Evolutionary conservation across 2,888 invertebrate species (phyloP), one percentile per base, ranked within the genome.

Genomic region (Callimorpha dominula): DNA sequence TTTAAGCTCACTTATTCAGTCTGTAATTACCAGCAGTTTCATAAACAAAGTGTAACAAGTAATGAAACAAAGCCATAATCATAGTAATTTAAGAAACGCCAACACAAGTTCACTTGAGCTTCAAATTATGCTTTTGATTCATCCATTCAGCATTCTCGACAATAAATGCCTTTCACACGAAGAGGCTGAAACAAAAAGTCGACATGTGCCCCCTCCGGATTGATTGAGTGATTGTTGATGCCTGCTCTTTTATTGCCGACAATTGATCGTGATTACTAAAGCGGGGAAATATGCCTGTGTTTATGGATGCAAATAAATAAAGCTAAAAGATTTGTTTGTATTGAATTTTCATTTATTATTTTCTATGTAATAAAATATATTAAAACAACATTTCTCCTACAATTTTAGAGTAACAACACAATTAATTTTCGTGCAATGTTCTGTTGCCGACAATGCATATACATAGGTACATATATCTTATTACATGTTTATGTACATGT

Each of bases 191-290:
- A 87, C 87, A 88, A 88, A 86, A 82, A 75, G 73, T 77, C 72
- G 76, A 76, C 89, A 87, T 84, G 86, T 86, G 87, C 68, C 31
- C 75, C 68, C 74, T 85, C 76, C 68, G 75, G 75, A 63, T 79
- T 82, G 89, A 91, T 91, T 90, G 88, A 91, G 86, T 85, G 88
- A 86, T 89, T 88, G 89, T 87, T 87, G 87, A 82, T 86, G 86
- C 86, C 60, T 87, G 87, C 87, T 86, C 86, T 89, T 90, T 91
- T 89, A 93, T 93, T 92, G 89, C 88, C 82, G 85, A 88, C 93
- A 94, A 94, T 94, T 94, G 93, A 85, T 86, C 80, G 87, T 90
- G 92, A 92, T 93, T 90, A 87, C 81, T 84, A 80, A 75, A 79
- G 81, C 73, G 83, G 82, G 87, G 86, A 86, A 85, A 83, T 83